Evolutionary conservation across 2,113 vertebrate genomes (phyloP), one percentile per base, ranked within the genome.

Genomic region (Ardeotis arabs): DNA sequence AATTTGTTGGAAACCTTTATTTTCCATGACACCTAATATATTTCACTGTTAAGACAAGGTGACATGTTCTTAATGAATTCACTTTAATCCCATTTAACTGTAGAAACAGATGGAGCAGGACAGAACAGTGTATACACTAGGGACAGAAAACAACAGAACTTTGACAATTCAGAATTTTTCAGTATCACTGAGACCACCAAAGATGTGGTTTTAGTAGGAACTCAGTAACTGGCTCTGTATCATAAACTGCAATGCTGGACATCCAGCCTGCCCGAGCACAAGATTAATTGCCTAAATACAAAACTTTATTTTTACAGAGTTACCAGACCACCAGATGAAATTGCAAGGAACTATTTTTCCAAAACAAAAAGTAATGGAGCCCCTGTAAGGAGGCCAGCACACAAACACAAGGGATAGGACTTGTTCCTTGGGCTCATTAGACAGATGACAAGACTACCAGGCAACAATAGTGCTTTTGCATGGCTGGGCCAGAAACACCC

Each of bases 21-120:
- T 86, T 95, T 92, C 62, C 60, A n/a, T 45, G 55, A 84, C 85
- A 92, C 25, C 11, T 14, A 84, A 70, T 90, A 78, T 44, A 87
- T 72, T 90, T 82, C 53, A 75, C 49, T 39, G 53, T 62, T 95
- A 93, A 93, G 87, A 76, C 19, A 94, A 84, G 21, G 64, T 82
- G 88, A 72, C 60, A 39, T 5, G 50, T 72, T 92, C 76, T 60
- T 93, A 92, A 93, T 81, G 29, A 94, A 94, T 91, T 75, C 37
- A 84, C 56, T 81, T 80, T 75, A 96, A 95, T 96, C 41, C 44
- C 62, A 72, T 87, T 89, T 94, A 95, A 62, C 49, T n/a, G 39
- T 3, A 89, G 63, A 89, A 94, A 77, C 67, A 95, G 67, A 96
- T 31, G 56, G 60, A 90, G 33, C 16, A 93, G 39, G 64, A 86